A percentile compares a stretch with the other conserved stretches of the same genome.
Conservation (phyloP, 1,140 invertebrate genomes). For the Meloidogyne chitwoodi region DNA sequence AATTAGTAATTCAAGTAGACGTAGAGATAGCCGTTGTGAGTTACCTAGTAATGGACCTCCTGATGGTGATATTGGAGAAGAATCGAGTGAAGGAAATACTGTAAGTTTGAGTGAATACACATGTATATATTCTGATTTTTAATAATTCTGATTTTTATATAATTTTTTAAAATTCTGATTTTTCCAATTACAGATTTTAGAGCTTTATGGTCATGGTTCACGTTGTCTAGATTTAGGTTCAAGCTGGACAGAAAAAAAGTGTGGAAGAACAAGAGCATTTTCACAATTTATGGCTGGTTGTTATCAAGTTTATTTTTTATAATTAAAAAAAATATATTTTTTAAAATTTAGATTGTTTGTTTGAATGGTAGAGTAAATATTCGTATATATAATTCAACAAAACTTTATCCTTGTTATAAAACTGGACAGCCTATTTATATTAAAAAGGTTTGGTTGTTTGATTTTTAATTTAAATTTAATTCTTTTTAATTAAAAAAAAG, state of each 20-base stretch:
- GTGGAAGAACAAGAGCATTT: constrained; percentile 47
- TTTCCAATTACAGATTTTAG: constrained; percentile 27
- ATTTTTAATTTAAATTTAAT: too few relatives aligned
- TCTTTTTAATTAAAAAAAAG: constrained; percentile 27
- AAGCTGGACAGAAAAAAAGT: constrained; percentile 54
- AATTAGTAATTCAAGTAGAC: constrained; percentile 27
- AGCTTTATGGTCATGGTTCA: constrained; percentile 51
- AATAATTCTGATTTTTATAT: not conserved
- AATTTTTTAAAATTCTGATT: too few relatives aligned
- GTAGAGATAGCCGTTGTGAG: constrained; percentile 54
- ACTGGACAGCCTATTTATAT: constrained; percentile 79
- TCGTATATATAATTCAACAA: constrained; percentile 73
- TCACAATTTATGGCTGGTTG: constrained; percentile 58
- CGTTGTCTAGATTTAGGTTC: constrained; percentile 52
- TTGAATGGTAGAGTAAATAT: constrained; percentile 61
- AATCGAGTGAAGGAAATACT: not conserved
- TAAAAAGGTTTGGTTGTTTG: constrained; percentile 65
- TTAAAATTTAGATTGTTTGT: constrained; percentile 63
- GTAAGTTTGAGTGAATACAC: too few relatives aligned
- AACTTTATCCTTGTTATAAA: constrained; percentile 76
- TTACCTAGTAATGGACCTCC: constrained; percentile 42
- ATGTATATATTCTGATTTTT: too few relatives aligned
- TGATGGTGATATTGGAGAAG: not conserved
- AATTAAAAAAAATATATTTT: not conserved
- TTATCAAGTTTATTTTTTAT: constrained; percentile 45